Conservation (phyloP, 2,797 vertebrate species). For the Labeo calbasu region DNA sequence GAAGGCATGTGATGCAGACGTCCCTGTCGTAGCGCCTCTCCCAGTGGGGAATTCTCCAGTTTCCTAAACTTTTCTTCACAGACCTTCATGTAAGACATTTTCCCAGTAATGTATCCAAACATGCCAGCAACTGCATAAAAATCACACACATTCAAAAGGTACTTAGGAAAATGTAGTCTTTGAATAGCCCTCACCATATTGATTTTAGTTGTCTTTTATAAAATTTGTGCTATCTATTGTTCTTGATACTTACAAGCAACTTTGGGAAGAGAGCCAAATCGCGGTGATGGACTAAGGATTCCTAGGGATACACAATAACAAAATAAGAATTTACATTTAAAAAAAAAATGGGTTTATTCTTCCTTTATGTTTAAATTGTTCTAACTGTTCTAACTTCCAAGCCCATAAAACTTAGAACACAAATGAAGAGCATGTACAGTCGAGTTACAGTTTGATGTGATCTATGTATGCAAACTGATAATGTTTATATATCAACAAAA, state of each 20-base stretch:
- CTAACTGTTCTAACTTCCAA: not conserved
- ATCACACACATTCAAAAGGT: not conserved
- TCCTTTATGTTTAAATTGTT: not conserved
- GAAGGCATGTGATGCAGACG: constrained; percentile 62
- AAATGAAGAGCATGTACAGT: not conserved
- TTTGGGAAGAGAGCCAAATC: constrained; percentile 81
- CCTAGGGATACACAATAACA: constrained; percentile 70
- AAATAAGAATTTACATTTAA: not conserved
- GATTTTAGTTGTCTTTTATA: not conserved
- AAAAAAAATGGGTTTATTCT: not conserved
- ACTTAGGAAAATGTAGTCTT: not conserved
- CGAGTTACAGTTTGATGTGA: not conserved
- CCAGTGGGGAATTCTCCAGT: constrained; percentile 83
- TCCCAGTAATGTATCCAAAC: constrained; percentile 82
- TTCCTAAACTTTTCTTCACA: constrained; percentile 85
- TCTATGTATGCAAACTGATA: not conserved
- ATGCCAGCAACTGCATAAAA: constrained; percentile 78
- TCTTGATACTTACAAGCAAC: constrained; percentile 79
- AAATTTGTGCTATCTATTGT: not conserved
- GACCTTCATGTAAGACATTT: constrained; percentile 82
- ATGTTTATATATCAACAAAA: not conserved
- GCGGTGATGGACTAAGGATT: constrained; percentile 75
- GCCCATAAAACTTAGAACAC: not conserved
- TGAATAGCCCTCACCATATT: not conserved
- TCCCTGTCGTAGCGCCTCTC: constrained; percentile 78